These are phyloP conservation scores for Tricholauxania praeusta DNA, from an alignment of 2,888 invertebrate species.

Conservation along the genomic window DNA sequence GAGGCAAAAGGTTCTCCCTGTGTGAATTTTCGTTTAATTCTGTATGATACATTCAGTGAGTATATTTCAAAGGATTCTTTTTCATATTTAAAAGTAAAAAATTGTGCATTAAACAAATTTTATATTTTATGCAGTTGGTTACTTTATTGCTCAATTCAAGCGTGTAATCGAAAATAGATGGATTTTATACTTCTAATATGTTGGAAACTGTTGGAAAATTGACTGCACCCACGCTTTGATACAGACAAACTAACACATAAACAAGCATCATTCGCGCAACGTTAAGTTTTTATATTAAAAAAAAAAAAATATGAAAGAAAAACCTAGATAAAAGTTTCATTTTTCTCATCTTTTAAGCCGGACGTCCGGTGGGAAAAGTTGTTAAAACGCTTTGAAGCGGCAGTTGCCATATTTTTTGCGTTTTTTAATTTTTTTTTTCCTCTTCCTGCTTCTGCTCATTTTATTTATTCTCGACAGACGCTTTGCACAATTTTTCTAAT, in stretches of 20 bases:
- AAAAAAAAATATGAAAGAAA: slow-evolving; percentile 23
- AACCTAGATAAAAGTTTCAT: slow-evolving; percentile 62
- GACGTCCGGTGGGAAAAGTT: slow-evolving; percentile 64
- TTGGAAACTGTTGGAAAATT: slow-evolving; percentile 49
- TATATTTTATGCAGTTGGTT: slow-evolving; percentile 31
- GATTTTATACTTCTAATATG: slow-evolving; percentile 43
- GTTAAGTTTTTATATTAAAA: slow-evolving; percentile 16
- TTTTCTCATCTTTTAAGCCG: slow-evolving; percentile 65
- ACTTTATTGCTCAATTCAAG: slow-evolving; percentile 60
- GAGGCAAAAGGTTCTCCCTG: too few relatives aligned
- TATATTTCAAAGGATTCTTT: too few relatives aligned
- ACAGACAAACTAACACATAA: slow-evolving; percentile 36
- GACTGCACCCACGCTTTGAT: slow-evolving; percentile 42
- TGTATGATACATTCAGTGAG: too few relatives aligned
- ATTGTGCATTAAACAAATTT: too few relatives aligned
- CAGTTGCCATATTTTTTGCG: slow-evolving; percentile 39
- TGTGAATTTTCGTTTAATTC: too few relatives aligned
- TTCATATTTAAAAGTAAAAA: too few relatives aligned
- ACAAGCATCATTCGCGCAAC: slow-evolving; percentile 10
- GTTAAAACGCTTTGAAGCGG: slow-evolving; percentile 51
- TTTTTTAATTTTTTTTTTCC: slow-evolving; percentile 3
- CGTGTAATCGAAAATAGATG: slow-evolving; percentile 62
- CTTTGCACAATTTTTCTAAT: slow-evolving; percentile 49
- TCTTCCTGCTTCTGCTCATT: slow-evolving; percentile 33
- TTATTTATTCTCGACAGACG: slow-evolving; percentile 43